These are phyloP conservation scores for Rhopalosiphum padi DNA, from an alignment of 1,140 invertebrate genomes.

Conservation along the genomic window DNA sequence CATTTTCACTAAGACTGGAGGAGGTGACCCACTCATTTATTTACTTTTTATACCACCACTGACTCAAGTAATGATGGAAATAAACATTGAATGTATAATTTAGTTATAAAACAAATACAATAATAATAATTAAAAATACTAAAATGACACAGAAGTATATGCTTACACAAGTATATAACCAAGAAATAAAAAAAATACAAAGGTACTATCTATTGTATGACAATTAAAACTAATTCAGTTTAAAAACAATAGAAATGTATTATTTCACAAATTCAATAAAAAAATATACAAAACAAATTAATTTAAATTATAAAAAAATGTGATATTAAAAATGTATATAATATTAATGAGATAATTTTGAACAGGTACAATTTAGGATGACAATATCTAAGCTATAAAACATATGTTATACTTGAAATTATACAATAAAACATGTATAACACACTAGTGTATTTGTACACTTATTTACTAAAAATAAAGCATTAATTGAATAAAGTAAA, in stretches of 20 bases:
- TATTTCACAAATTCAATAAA: not conserved
- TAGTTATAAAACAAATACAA: not conserved
- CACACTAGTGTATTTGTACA: not conserved
- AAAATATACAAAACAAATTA: not conserved
- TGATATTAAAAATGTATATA: not conserved
- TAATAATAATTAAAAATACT: not conserved
- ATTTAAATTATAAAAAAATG: not conserved
- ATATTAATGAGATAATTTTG: not conserved
- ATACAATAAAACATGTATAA: no score
- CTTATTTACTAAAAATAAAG: not conserved
- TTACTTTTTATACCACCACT: not conserved
- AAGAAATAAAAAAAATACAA: not conserved
- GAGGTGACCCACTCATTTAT: no score
- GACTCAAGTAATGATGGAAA: not conserved
- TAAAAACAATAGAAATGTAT: not conserved
- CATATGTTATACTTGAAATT: not conserved
- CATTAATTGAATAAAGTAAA: not conserved
- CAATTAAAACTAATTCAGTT: not conserved
- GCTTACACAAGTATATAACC: not conserved
- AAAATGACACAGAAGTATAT: not conserved
- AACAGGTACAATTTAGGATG: not conserved
- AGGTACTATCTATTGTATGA: not conserved
- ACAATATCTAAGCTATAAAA: not conserved
- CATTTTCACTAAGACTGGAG: not conserved
- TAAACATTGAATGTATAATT: not conserved